Evolutionary conservation across 2,113 vertebrate species (phyloP), one percentile per base, ranked within the genome.

Genomic region (Pleuronectes platessa): DNA sequence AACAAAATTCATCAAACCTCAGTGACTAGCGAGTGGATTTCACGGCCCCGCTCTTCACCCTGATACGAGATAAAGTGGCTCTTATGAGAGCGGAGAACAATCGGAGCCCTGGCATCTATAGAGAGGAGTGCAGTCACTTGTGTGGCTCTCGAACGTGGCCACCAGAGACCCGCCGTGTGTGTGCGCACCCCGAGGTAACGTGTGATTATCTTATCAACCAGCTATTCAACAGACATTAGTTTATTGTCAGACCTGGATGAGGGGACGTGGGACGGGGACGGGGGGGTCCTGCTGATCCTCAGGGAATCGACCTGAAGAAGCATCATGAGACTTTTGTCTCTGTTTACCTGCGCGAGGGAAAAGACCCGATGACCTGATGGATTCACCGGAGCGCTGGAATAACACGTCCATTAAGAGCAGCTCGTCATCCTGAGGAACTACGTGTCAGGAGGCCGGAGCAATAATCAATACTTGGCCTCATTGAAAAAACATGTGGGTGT

Each of bases 181-280:
- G 56, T 37, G 35, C 74, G 61, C 49, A 54, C 77, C 76, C 72
- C 1, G 5, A 69, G 80, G 73, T 75, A 80, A 71, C 78, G 15
- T 84, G 68, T 78, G 71, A 81, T 88, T 78, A 76, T 18, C 49
- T 54, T 58, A 79, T 86, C 83, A 84, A 42, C 53, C 0, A 67
- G 72, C 63, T 81, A 74, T 64, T 85, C 84, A 83, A 82, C 77
- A 78, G 42, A 74, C 68, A 79, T 84, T 83, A 85, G 87, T 85
- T 82, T 64, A 82, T 67, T 86, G 82, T 85, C 68, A 49, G 66
- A 26, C 60, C 66, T 42, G 64, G 68, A 71, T 37, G 74, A 65
- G 73, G 71, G 61, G 66, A 68, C 14, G 15, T 1, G 2, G 53
- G 49, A 24, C 11, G 0, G 0, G 24, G 24, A 27, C 3, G 0